Base-by-base conservation (phyloP, 2,797 vertebrate species). In the Hemitrygon akajei region DNA sequence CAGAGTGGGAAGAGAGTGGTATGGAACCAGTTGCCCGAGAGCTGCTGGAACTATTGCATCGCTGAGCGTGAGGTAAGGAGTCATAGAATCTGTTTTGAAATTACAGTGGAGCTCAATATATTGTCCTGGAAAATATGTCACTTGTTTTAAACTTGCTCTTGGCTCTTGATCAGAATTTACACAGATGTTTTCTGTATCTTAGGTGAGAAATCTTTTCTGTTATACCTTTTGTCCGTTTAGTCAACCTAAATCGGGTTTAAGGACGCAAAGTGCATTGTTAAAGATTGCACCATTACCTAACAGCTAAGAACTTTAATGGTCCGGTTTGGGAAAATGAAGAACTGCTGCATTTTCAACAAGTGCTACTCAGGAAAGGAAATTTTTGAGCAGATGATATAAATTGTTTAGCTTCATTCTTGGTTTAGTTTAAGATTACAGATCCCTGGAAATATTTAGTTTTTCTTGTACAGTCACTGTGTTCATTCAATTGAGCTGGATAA, bases 11-110 rank as follows among this genome's bases (percentile, higher is more conserved):
- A 47, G 69, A 47, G 69, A 92, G 75, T 69, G 47, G 71, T 47
- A 91, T 25, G 16, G 14, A 63, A 66, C 2, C 84, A 87, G 84
- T 69, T 66, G 91, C 30, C 91, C 56, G n/a, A 93, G 76, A 58
- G 71, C 91, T 93, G 40, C 71, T 76, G 91, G 37, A 22, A 18
- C 47, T 73, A 47, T 58, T n/a, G 69, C 40, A 75, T 47, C 91
- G 71, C 69, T 93, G 91, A 75, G 30, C n/a, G 22, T 76, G 37
- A 93, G 91, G 91, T 93, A 93, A 93, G 91, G 71, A n/a, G 82
- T 56, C 82, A 56, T 2, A 56, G 20, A 75, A 93, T n/a, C 91
- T 76, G 66, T 93, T 93, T 56, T 93, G 73, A 92, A 92, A 92
- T 73, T 73, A 11, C 34, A 27, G 22, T 16, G 14, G 40, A 76